phyloP scores from a whole-genome alignment of 2,797 vertebrate species.

The Trichosurus vulpecula region DNA sequence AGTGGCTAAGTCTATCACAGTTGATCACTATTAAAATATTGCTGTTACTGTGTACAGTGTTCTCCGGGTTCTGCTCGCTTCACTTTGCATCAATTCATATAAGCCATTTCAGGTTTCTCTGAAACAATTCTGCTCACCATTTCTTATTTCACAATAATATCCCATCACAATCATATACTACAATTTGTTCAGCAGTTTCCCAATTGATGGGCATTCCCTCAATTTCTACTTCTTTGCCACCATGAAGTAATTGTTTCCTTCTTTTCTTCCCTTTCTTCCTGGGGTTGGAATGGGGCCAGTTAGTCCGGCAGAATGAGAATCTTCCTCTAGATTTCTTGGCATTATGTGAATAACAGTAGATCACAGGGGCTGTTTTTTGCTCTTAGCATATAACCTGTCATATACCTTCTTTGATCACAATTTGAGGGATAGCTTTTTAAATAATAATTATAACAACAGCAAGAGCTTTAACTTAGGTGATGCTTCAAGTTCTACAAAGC shows the following conservation, averaged over 20 bases:
- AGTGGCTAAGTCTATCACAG: not conserved
- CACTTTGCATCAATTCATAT: not conserved
- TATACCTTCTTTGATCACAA: not conserved
- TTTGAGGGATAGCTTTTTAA: not conserved
- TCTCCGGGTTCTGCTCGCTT: not conserved
- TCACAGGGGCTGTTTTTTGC: not conserved
- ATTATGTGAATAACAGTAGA: not conserved
- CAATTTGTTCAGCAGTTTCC: not conserved
- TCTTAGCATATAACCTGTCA: not conserved
- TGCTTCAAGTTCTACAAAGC: not conserved
- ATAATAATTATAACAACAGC: not conserved
- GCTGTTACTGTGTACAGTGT: not conserved
- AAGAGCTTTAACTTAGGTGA: not conserved
- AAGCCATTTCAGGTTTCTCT: not conserved
- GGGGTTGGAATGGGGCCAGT: too few species aligned
- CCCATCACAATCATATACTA: not conserved
- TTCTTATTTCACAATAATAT: not conserved
- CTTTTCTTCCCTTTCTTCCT: too few species aligned
- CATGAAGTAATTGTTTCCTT: too few species aligned
- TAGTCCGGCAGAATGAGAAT: too few species aligned
- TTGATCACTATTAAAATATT: not conserved
- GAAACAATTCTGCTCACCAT: not conserved
- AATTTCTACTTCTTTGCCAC: too few species aligned
- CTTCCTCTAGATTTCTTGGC: not conserved
- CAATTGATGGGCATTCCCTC: not conserved